Evolutionary conservation across 2,888 invertebrate species (phyloP).

Genomic region (Timema podura): DNA sequence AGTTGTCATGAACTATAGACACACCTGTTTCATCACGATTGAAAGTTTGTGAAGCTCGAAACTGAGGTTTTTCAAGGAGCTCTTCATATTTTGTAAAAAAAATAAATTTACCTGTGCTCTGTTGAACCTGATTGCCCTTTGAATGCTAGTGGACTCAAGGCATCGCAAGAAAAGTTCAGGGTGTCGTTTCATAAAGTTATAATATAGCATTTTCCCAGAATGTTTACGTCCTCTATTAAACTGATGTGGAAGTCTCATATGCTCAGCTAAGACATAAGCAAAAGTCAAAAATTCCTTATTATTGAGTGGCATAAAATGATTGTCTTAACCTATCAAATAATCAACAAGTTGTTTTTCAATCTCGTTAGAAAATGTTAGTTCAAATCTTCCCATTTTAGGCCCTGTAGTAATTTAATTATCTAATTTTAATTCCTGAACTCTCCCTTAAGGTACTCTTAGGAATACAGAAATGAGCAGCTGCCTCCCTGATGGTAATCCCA

Average conservation of each 20-base stretch:
- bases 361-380: slow-evolving; percentile 17
- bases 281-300: slow-evolving; percentile 29
- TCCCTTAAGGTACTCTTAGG: slow-evolving; percentile 22
- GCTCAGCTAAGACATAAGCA: slow-evolving; percentile 30
- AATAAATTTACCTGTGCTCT: slow-evolving; percentile 17
- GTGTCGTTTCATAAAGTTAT: slow-evolving; percentile 28
- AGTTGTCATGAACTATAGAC: slow-evolving; percentile 14
- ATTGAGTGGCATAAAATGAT: slow-evolving; percentile 21
- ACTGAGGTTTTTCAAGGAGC: neutral
- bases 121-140: slow-evolving; percentile 27
- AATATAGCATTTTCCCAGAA: slow-evolving; percentile 32
- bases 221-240: slow-evolving; percentile 30
- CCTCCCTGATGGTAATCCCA: no score
- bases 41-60: neutral
- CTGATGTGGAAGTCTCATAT: slow-evolving; percentile 27
- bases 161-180: slow-evolving; percentile 14
- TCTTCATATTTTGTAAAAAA: slow-evolving; percentile 13
- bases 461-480: no score
- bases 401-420: neutral
- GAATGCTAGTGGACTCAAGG: slow-evolving; percentile 12
- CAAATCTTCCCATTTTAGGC: slow-evolving; percentile 16
- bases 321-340: slow-evolving; percentile 20
- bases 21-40: neutral
- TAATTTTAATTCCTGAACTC: neutral
- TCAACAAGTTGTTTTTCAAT: slow-evolving; percentile 14